Evolutionary conservation across 1,140 invertebrate species (phyloP).

Genomic region (Trissolcus basalis): DNA sequence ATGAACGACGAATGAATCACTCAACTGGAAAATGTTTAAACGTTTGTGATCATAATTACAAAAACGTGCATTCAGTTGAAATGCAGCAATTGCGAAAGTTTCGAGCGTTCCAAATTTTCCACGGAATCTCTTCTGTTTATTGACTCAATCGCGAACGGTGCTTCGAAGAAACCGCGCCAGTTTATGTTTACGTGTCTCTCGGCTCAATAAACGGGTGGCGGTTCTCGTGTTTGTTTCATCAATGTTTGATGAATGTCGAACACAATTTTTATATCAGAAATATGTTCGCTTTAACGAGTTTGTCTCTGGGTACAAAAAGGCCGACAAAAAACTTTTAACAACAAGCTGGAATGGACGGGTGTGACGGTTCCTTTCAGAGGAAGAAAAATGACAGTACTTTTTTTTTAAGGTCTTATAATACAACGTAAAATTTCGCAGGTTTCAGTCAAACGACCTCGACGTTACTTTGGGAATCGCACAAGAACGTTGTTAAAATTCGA

Average conservation of each 20-base stretch:
- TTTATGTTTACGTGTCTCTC: not conserved
- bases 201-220: not conserved
- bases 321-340: not conserved
- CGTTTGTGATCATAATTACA: too few species aligned
- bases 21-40: too few species aligned
- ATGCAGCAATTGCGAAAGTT: not conserved
- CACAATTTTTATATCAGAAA: too few species aligned
- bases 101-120: not conserved
- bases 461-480: conserved; percentile 1
- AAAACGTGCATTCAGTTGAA: too few species aligned
- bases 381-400: conserved; percentile 11
- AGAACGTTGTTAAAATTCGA: conserved; percentile 16
- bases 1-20: too few species aligned
- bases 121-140: conserved; percentile 4
- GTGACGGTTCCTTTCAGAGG: conserved; percentile 1
- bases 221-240: too few species aligned
- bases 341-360: not conserved
- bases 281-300: not conserved
- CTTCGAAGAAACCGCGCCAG: not conserved
- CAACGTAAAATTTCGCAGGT: conserved; percentile 6
- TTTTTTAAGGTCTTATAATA: conserved; percentile 1
- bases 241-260: too few species aligned
- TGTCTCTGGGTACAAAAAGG: not conserved
- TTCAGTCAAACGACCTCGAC: conserved; percentile 4
- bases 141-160: not conserved